phyloP scores from a whole-genome alignment of 1,140 invertebrate species.

The Lepidurus couesii region DNA sequence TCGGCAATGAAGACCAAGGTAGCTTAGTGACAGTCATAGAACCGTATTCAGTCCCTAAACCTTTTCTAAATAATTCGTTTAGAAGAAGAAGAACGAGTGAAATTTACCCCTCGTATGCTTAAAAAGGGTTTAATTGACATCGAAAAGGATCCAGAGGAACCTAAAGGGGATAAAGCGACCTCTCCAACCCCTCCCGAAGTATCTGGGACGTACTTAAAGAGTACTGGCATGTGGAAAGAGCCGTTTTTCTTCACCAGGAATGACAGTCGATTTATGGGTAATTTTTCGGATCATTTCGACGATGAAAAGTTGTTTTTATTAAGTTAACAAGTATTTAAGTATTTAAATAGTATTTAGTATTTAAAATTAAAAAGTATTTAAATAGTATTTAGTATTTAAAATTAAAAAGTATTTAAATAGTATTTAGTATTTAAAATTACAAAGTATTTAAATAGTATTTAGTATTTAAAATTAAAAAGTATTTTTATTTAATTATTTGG shows the following conservation, averaged over 20 bases:
- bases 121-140: not conserved
- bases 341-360: too few relatives aligned
- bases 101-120: not conserved
- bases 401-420: not conserved
- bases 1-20: not conserved
- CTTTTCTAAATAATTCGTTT: not conserved
- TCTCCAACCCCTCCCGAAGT: not conserved
- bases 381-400: too few relatives aligned
- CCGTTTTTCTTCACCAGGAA: slow-evolving; percentile 25
- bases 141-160: not conserved
- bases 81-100: not conserved
- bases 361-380: too few relatives aligned
- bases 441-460: too few relatives aligned
- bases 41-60: too few relatives aligned
- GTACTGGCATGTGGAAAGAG: slow-evolving; percentile 29
- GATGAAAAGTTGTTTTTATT: too few relatives aligned
- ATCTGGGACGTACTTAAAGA: slow-evolving; percentile 1
- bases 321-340: too few relatives aligned
- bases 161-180: not conserved
- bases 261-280: slow-evolving; percentile 25
- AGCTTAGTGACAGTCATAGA: not conserved
- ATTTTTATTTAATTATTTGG: not conserved
- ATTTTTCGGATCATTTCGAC: not conserved
- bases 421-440: too few relatives aligned
- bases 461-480: too few relatives aligned